A percentile compares a stretch with the other conserved stretches of the same genome.
These are phyloP conservation scores for Albula glossodonta DNA, from an alignment of 2,113 vertebrate genomes.

Conservation along the genomic window DNA sequence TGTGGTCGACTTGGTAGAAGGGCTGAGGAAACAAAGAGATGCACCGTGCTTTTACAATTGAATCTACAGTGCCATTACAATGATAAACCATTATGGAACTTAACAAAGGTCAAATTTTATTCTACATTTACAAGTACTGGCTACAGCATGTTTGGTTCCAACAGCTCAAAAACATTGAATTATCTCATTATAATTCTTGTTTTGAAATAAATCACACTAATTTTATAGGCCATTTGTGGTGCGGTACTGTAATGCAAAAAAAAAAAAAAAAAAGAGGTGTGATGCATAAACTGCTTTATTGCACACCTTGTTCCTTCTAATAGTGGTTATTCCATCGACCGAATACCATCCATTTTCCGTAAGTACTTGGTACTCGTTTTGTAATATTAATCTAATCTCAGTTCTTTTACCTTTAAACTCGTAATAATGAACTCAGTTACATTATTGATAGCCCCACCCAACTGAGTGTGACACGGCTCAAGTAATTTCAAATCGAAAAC, in stretches of 20 bases:
- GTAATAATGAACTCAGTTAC: not conserved
- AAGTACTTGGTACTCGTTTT: constrained; percentile 22
- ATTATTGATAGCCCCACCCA: not conserved
- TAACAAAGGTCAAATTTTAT: not conserved
- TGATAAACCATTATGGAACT: not conserved
- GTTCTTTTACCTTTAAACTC: constrained; percentile 11
- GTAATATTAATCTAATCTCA: constrained; percentile 46
- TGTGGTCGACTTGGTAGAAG: constrained; percentile 16
- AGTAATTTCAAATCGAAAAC: not conserved
- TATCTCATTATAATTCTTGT: not conserved
- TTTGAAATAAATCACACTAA: not conserved
- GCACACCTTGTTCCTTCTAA: not conserved
- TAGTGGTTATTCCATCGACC: constrained; percentile 44
- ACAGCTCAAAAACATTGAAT: not conserved
- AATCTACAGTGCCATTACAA: constrained; percentile 35
- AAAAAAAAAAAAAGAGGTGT: not conserved
- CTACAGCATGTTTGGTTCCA: not conserved
- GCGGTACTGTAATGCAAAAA: not conserved
- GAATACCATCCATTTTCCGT: constrained; percentile 44
- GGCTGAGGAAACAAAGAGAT: constrained; percentile 50
- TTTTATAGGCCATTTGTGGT: not conserved
- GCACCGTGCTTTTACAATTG: constrained; percentile 11
- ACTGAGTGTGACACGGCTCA: not conserved
- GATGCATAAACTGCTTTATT: not conserved
- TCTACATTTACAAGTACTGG: not conserved